A percentile compares a stretch with the other conserved stretches of the same genome.
These are phyloP conservation scores for Norana najaformis DNA, from an alignment of 2,888 invertebrate species.

Conservation along the genomic window DNA sequence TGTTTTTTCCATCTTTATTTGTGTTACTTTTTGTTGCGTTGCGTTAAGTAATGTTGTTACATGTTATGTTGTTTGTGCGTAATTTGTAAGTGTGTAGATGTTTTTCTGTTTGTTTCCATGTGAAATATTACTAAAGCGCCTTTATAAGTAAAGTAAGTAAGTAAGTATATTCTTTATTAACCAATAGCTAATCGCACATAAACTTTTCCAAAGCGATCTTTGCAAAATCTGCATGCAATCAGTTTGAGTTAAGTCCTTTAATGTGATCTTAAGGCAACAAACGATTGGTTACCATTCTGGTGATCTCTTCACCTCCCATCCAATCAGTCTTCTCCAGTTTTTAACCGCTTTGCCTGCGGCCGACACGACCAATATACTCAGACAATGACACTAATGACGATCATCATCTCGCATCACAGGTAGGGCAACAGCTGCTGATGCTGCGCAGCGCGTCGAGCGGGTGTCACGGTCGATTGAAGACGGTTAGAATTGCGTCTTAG, in stretches of 20 bases:
- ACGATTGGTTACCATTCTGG: not conserved
- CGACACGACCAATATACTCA: not conserved
- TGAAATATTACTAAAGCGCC: too few relatives aligned
- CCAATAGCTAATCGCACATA: too few relatives aligned
- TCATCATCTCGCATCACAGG: not conserved
- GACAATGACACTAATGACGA: conserved; percentile 13
- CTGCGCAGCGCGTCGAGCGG: not conserved
- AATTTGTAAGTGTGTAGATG: too few relatives aligned
- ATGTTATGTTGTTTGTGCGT: too few relatives aligned
- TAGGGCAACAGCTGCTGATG: not conserved
- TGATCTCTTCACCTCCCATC: not conserved
- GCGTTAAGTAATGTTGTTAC: too few relatives aligned
- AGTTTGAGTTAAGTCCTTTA: not conserved
- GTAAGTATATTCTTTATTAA: too few relatives aligned
- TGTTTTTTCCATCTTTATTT: not conserved
- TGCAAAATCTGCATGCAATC: too few relatives aligned
- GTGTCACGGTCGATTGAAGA: not conserved
- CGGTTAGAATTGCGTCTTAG: not conserved
- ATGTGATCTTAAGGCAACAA: not conserved
- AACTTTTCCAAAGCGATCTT: too few relatives aligned
- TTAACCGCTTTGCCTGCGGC: not conserved
- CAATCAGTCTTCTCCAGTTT: not conserved
- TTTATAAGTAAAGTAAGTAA: too few relatives aligned
- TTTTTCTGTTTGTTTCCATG: too few relatives aligned
- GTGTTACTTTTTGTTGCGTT: not conserved